Evolutionary conservation across 2,113 vertebrate genomes (phyloP).

Genomic region (Daphoenositta chrysoptera): DNA sequence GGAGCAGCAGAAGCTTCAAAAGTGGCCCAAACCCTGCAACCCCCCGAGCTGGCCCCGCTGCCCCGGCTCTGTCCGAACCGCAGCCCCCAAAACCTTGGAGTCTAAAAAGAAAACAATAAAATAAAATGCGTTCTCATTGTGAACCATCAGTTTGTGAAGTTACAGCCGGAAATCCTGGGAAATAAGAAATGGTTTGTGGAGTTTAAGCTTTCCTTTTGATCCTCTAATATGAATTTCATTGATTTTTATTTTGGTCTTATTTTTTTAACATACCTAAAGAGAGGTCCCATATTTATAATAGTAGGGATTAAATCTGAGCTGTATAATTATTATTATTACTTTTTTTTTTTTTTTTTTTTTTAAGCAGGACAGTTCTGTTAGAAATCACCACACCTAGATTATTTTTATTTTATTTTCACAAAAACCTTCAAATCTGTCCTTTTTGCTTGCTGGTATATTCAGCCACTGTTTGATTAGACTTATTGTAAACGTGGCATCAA

Average conservation of each 20-base stretch:
- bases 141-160: fast-evolving
- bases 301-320: not conserved
- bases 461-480: not conserved
- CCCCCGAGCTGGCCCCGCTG: fast-evolving
- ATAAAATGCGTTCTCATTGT: fast-evolving
- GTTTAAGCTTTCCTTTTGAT: not conserved
- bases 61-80: fast-evolving
- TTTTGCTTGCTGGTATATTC: not conserved
- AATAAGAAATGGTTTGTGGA: not conserved
- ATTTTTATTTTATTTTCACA: not conserved
- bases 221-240: not conserved
- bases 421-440: not conserved
- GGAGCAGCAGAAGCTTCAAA: not conserved
- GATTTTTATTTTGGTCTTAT: not conserved
- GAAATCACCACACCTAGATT: not conserved
- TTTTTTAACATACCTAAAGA: not conserved
- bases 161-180: not conserved
- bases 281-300: not conserved
- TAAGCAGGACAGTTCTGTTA: not conserved
- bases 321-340: not conserved
- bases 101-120: not conserved
- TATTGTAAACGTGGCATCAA: not conserved
- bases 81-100: fast-evolving
- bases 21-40: not conserved
- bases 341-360: too few relatives aligned